Evolutionary conservation across 2,888 invertebrate genomes (phyloP).

Genomic region (Micropterix aruncella): DNA sequence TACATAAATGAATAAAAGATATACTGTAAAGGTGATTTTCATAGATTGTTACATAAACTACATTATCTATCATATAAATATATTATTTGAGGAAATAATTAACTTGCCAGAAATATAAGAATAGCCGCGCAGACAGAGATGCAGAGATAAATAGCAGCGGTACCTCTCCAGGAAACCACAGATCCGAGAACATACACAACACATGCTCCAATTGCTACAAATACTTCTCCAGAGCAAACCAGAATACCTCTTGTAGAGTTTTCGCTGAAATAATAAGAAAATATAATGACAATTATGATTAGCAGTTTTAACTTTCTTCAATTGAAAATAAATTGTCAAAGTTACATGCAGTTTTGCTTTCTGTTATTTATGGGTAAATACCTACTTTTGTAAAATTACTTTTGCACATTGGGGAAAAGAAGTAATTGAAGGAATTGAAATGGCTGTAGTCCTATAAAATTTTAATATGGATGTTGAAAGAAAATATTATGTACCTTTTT

Average conservation of each 20-base stretch:
- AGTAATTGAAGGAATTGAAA: no score
- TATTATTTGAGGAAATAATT: neutral
- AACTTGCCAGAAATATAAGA: slow-evolving; percentile 18
- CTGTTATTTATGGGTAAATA: no score
- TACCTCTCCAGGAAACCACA: slow-evolving; percentile 19
- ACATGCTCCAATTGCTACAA: slow-evolving; percentile 18
- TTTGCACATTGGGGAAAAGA: neutral
- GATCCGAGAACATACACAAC: slow-evolving; percentile 19
- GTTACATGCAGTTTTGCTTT: no score
- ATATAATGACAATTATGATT: neutral
- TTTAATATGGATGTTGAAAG: no score
- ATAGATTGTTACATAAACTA: no score
- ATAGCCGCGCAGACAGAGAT: slow-evolving; percentile 19
- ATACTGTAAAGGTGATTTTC: no score
- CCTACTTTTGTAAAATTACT: neutral
- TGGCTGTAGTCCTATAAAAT: no score
- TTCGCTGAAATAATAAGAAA: slow-evolving; percentile 14
- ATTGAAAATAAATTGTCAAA: no score
- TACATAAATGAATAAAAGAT: no score
- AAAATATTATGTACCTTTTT: no score
- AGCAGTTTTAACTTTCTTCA: no score
- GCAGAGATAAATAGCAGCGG: slow-evolving; percentile 17
- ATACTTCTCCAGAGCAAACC: slow-evolving; percentile 17
- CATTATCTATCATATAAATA: no score
- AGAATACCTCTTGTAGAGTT: slow-evolving; percentile 20